These are phyloP conservation scores for Sarcoramphus papa DNA, from an alignment of 2,797 vertebrate genomes.

Conservation along the genomic window DNA sequence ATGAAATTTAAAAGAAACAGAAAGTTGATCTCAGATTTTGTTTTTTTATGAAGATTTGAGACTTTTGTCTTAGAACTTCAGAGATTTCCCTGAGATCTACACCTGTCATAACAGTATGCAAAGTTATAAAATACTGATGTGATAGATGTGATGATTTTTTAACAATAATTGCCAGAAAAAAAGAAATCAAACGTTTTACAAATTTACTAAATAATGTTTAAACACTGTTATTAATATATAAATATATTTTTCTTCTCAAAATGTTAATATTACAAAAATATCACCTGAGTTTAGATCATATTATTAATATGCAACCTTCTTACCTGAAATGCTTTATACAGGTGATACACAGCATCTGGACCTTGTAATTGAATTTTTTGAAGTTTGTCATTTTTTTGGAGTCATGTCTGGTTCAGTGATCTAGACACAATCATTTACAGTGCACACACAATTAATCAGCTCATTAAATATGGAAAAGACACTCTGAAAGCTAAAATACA, in stretches of 20 bases:
- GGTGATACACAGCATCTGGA: slow-evolving; percentile 18
- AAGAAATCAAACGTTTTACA: neutral
- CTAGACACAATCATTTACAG: neutral
- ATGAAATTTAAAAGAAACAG: neutral
- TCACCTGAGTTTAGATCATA: neutral
- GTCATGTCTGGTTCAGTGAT: slow-evolving; percentile 15
- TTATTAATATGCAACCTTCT: slow-evolving; percentile 25
- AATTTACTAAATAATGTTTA: neutral
- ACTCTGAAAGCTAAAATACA: slow-evolving; percentile 8
- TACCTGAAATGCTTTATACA: slow-evolving; percentile 16
- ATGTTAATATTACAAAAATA: neutral
- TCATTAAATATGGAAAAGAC: slow-evolving; percentile 57
- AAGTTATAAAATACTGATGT: neutral
- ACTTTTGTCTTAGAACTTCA: neutral
- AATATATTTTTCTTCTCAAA: neutral
- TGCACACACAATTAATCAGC: slow-evolving; percentile 43
- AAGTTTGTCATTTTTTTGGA: slow-evolving; percentile 17
- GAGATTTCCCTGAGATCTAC: neutral
- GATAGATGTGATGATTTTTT: neutral
- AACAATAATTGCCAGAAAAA: neutral
- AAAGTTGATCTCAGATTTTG: neutral
- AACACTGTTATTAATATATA: neutral
- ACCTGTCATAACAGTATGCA: neutral
- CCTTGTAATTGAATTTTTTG: slow-evolving; percentile 42
- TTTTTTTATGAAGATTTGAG: neutral